These are phyloP conservation scores for Erannis defoliaria DNA, from an alignment of 2,888 invertebrate genomes.

Conservation along the genomic window DNA sequence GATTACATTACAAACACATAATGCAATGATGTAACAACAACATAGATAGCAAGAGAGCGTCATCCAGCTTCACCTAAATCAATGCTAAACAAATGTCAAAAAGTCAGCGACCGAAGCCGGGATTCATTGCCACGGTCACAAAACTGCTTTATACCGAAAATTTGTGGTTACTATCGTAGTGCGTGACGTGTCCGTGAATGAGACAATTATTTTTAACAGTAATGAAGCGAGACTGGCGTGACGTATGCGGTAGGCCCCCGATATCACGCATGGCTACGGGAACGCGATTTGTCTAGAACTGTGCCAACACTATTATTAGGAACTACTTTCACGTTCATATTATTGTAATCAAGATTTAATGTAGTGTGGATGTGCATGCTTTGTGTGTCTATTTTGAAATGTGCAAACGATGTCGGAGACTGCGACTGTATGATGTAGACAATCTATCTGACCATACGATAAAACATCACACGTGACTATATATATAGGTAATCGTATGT, in stretches of 20 bases:
- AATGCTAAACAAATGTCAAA: slow-evolving; percentile 57
- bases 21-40: slow-evolving; percentile 34
- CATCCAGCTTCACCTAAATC: slow-evolving; percentile 46
- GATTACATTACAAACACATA: slow-evolving; percentile 13
- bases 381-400: slow-evolving; percentile 28
- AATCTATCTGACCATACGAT: not conserved
- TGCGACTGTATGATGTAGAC: not conserved
- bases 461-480: not conserved
- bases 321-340: slow-evolving; percentile 41
- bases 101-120: slow-evolving; percentile 54
- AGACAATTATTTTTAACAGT: slow-evolving; percentile 83
- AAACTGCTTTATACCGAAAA: slow-evolving; percentile 78
- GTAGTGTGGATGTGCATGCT: slow-evolving; percentile 7
- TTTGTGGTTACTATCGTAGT: slow-evolving; percentile 82
- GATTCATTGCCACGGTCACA: slow-evolving; percentile 73
- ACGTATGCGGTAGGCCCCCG: slow-evolving; percentile 48
- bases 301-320: slow-evolving; percentile 74
- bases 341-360: slow-evolving; percentile 28
- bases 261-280: slow-evolving; percentile 51
- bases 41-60: slow-evolving; percentile 37
- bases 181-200: slow-evolving; percentile 78
- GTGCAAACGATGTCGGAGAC: not conserved
- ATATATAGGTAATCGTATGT: not conserved
- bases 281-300: slow-evolving; percentile 46
- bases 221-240: slow-evolving; percentile 63